A percentile compares a stretch with the other conserved stretches of the same genome.
phyloP scores from a whole-genome alignment of 2,797 vertebrate genomes.

The Carduelis carduelis region DNA sequence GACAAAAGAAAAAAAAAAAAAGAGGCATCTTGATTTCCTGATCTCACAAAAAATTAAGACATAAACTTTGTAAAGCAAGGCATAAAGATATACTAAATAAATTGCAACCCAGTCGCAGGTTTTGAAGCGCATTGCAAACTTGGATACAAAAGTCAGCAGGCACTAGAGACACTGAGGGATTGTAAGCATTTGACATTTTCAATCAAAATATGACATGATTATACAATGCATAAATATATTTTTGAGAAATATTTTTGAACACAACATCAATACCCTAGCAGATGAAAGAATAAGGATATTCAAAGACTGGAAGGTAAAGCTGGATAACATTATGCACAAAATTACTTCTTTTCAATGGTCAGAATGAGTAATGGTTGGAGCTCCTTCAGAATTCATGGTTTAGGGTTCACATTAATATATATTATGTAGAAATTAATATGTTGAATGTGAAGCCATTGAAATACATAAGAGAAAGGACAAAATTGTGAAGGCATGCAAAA shows the following conservation, averaged over 20 bases:
- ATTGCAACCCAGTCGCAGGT: not conserved
- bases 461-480: not conserved
- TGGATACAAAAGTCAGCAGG: not conserved
- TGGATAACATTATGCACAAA: not conserved
- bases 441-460: not conserved
- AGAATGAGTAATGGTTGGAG: not conserved
- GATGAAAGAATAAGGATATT: not conserved
- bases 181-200: not conserved
- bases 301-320: not conserved
- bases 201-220: not conserved
- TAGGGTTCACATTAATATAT: not conserved
- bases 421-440: not conserved
- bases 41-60: not conserved
- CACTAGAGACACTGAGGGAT: not conserved
- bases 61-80: not conserved
- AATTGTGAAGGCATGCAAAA: not conserved
- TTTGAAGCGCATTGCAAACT: not conserved
- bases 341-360: not conserved
- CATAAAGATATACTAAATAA: not conserved
- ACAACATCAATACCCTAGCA: not conserved
- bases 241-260: not conserved
- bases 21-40: not conserved
- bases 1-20: not conserved
- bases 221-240: not conserved
- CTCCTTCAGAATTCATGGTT: not conserved